Evolutionary conservation across 2,888 invertebrate species (phyloP).

Genomic region (Helleia helle): DNA sequence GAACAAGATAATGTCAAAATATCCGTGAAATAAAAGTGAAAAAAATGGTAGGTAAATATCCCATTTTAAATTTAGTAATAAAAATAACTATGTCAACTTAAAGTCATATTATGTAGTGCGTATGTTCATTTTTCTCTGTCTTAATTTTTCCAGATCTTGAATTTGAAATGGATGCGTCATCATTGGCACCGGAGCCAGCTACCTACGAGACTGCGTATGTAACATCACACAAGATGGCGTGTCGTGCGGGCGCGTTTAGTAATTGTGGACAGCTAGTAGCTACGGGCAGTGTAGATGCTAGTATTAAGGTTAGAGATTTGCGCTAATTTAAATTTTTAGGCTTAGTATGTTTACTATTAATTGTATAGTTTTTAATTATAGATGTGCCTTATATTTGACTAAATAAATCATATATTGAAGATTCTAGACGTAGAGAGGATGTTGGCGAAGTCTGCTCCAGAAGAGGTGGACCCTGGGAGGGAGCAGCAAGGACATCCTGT

Average conservation of each 20-base stretch:
- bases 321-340: too few relatives aligned
- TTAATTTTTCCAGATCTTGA: constrained; percentile 81
- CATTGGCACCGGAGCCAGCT: constrained; percentile 95
- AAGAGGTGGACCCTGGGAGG: constrained; percentile 86
- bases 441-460: constrained; percentile 97
- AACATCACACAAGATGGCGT: constrained; percentile 97
- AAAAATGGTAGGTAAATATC: too few relatives aligned
- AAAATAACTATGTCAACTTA: too few relatives aligned
- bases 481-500: constrained; percentile 97
- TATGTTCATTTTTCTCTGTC: neutral
- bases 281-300: constrained; percentile 98
- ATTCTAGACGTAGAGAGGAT: constrained; percentile 99
- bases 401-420: constrained; percentile 45
- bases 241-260: constrained; percentile 96
- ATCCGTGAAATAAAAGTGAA: too few relatives aligned
- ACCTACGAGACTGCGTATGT: constrained; percentile 99
- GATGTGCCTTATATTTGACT: too few relatives aligned
- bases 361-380: too few relatives aligned
- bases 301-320: constrained; percentile 98
- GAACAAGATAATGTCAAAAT: too few relatives aligned
- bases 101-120: neutral
- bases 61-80: too few relatives aligned
- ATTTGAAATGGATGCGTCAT: constrained; percentile 95
- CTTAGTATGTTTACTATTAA: too few relatives aligned
- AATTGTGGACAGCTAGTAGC: constrained; percentile 96